Conservation (phyloP, 1,140 invertebrate species). For the Drosophila mayri region DNA sequence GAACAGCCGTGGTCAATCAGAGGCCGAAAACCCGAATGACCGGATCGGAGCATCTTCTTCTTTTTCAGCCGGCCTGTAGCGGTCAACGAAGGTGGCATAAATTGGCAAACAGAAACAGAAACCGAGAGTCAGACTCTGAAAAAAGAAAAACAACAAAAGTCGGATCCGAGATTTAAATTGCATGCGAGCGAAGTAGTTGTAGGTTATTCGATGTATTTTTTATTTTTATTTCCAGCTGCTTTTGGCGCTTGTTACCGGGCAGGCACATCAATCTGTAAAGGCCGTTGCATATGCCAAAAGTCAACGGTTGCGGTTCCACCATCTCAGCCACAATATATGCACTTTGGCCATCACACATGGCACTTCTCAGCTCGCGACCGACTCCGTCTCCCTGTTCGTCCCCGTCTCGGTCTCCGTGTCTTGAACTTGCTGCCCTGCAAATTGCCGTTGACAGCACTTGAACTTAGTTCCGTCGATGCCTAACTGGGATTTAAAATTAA, state of each 20-base stretch:
- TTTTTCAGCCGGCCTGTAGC: constrained; percentile 49
- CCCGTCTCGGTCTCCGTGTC: constrained; percentile 10
- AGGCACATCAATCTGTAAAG: constrained; percentile 76
- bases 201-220: constrained; percentile 54
- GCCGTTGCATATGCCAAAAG: constrained; percentile 81
- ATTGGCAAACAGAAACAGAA: constrained; percentile 52
- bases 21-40: constrained; percentile 70
- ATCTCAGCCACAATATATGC: constrained; percentile 22
- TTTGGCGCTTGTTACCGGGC: constrained; percentile 52
- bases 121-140: constrained; percentile 7
- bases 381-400: background rate
- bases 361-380: constrained; percentile 7
- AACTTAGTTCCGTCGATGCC: constrained; percentile 37
- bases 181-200: constrained; percentile 45
- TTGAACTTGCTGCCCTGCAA: constrained; percentile 55
- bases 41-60: constrained; percentile 42
- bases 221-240: constrained; percentile 44
- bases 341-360: constrained; percentile 56
- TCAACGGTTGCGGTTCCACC: constrained; percentile 48
- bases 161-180: constrained; percentile 50
- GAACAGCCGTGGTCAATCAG: constrained; percentile 16
- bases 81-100: constrained; percentile 78
- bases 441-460: constrained; percentile 46
- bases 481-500: constrained; percentile 3
- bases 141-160: constrained; percentile 28